Conservation (phyloP, 92 coral and sea anemone genomes). For the Porites cylindrica region DNA sequence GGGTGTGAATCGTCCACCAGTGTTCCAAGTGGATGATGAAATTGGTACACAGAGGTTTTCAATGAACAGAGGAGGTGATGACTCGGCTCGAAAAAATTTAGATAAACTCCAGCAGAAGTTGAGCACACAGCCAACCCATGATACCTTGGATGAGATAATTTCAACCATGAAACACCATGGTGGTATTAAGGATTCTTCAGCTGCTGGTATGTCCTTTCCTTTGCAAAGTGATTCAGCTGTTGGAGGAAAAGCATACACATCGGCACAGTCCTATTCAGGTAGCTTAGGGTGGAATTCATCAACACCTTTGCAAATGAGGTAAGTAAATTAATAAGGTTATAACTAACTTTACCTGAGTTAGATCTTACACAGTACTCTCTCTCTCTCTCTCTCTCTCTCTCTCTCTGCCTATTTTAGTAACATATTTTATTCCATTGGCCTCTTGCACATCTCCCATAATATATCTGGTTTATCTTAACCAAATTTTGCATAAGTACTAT, state of each 20-base stretch:
- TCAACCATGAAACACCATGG: constrained; percentile 64
- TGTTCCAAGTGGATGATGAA: constrained; percentile 3
- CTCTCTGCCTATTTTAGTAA: too few species aligned
- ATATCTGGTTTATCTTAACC: too few species aligned
- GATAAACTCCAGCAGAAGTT: constrained; percentile 62
- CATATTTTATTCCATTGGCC: too few species aligned
- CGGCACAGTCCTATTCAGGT: not conserved
- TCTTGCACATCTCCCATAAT: too few species aligned
- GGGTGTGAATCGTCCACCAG: not conserved
- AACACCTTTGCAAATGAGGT: constrained; percentile 34
- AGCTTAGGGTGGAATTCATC: constrained; percentile 18
- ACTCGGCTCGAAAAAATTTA: constrained; percentile 38
- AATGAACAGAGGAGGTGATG: constrained; percentile 15
- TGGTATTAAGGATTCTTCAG: constrained; percentile 3
- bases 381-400: too few species aligned
- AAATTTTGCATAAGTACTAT: too few species aligned
- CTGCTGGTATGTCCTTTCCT: constrained; percentile 13
- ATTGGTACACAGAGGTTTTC: constrained; percentile 2
- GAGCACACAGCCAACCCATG: constrained; percentile 69
- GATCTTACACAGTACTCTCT: not conserved
- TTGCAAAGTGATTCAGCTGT: constrained; percentile 7
- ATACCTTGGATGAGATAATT: constrained; percentile 81
- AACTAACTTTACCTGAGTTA: too few species aligned
- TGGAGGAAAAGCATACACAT: not conserved
- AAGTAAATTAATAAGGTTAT: not conserved